phyloP scores from a whole-genome alignment of 2,797 vertebrate genomes.

The Channa striata region DNA sequence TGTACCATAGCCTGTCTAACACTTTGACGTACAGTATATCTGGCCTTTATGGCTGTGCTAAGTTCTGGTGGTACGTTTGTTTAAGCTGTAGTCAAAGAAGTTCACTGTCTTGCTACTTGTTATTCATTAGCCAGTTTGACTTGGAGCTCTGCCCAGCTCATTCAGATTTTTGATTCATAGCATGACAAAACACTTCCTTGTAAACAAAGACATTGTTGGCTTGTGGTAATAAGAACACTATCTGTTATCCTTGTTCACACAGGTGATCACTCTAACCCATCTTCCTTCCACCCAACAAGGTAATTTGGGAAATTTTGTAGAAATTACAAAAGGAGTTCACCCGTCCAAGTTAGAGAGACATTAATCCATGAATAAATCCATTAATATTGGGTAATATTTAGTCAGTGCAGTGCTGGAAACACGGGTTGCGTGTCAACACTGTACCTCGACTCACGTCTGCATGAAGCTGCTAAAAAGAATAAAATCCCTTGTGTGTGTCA shows the following conservation, averaged over 20 bases:
- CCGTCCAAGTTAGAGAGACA: neutral
- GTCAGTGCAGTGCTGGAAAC: neutral
- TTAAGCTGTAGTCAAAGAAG: constrained; percentile 47
- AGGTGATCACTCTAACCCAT: constrained; percentile 3
- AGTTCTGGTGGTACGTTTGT: constrained; percentile 39
- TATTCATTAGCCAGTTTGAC: constrained; percentile 68
- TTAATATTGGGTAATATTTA: neutral
- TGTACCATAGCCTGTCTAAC: neutral
- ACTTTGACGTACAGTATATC: constrained; percentile 7
- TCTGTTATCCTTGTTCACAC: constrained; percentile 36
- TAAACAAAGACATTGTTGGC: constrained; percentile 62
- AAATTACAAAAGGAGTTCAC: no score
- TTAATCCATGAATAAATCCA: no score
- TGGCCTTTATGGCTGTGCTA: constrained; percentile 5
- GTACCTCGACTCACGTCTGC: neutral
- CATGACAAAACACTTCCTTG: constrained; percentile 70
- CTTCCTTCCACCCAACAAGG: neutral
- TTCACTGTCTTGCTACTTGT: constrained; percentile 41
- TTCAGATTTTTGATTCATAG: constrained; percentile 64
- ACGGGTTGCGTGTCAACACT: neutral
- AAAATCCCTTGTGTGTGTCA: neutral
- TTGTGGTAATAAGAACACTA: constrained; percentile 21
- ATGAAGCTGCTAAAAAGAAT: neutral
- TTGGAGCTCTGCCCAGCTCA: constrained; percentile 69
- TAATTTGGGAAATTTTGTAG: no score